Base-by-base conservation (phyloP, 2,113 vertebrate species). In the Procavia capensis region DNA sequence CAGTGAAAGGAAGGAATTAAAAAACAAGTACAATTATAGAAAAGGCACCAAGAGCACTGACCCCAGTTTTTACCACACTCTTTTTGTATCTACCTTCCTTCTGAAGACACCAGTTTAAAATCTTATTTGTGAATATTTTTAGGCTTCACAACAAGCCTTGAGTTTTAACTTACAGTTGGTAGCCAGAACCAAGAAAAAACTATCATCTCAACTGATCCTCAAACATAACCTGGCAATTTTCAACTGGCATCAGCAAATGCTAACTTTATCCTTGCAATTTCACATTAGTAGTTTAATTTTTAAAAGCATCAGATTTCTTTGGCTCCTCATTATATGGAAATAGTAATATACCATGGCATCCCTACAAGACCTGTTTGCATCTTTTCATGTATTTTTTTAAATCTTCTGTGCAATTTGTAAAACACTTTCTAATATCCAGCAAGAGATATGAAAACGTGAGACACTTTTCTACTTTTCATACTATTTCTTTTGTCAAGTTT, bases 21-120 rank as follows among this genome's bases (percentile, higher is more conserved):
- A 98, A 98, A 99, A 98, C 97, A 98, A 98, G 98, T 98, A 98
- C 98, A 98, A 98, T 98, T 98, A 98, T 98, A 98, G 98, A 99
- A 98, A 99, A 99, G 98, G 98, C 98, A 99, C 98, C 98, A 98
- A 99, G 98, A 99, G 98, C 98, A 98, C 98, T 98, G 98, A 98
- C 98, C 99, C 98, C 98, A 98, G 97, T 97, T 98, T 98, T 98
- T 93, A 98, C 97, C 98, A 98, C 98, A 90, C 97, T 98, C 98
- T 97, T 97, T 95, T 79, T 97, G 96, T 97, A 94, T 98, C 98
- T 88, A 91, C 95, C 97, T 96, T 98, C 98, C 96, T 98, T 98
- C 97, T 95, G 97, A 98, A 98, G 98, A 98, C 98, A 98, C 98
- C 98, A 98, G 98, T 98, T 98, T 98, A 98, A 98, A 98, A 99